phyloP scores from a whole-genome alignment of 2,888 invertebrate species.

The Rhodophaea formosa region DNA sequence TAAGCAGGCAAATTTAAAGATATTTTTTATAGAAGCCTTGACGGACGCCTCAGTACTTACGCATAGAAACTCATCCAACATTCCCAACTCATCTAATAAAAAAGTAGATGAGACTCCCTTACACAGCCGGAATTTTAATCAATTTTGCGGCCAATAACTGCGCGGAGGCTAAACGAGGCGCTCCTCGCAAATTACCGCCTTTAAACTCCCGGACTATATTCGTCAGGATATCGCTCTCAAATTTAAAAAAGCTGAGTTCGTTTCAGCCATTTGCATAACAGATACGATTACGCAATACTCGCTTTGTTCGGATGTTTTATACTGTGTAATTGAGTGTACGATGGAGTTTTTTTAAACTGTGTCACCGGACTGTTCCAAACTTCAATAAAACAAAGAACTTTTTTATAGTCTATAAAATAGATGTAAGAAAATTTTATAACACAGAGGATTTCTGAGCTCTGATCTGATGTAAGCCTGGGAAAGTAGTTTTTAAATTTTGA shows the following conservation, averaged over 20 bases:
- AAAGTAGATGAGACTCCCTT: conserved; percentile 60
- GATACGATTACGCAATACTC: conserved; percentile 36
- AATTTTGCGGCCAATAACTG: conserved; percentile 73
- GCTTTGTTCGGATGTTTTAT: conserved; percentile 21
- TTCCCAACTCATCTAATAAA: conserved; percentile 61
- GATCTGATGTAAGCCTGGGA: too few species aligned
- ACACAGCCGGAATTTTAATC: conserved; percentile 75
- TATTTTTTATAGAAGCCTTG: background rate
- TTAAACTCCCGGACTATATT: conserved; percentile 54
- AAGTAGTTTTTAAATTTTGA: too few species aligned
- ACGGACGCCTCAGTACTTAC: background rate
- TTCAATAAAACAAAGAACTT: conserved; percentile 29
- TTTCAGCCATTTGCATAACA: conserved; percentile 46
- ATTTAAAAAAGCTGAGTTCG: conserved; percentile 44
- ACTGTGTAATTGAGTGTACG: conserved; percentile 30
- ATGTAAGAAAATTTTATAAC: too few species aligned
- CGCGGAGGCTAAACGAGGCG: conserved; percentile 47
- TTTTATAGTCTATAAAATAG: too few species aligned
- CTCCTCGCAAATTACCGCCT: conserved; percentile 67
- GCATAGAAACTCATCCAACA: conserved; percentile 43
- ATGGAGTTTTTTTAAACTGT: conserved; percentile 18
- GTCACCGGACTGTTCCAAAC: conserved; percentile 30
- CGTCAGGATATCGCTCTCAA: conserved; percentile 52
- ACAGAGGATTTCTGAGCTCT: too few species aligned
- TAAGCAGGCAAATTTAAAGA: background rate